These are phyloP conservation scores for Sesamia nonagrioides DNA, from an alignment of 1,140 invertebrate species.

Conservation along the genomic window DNA sequence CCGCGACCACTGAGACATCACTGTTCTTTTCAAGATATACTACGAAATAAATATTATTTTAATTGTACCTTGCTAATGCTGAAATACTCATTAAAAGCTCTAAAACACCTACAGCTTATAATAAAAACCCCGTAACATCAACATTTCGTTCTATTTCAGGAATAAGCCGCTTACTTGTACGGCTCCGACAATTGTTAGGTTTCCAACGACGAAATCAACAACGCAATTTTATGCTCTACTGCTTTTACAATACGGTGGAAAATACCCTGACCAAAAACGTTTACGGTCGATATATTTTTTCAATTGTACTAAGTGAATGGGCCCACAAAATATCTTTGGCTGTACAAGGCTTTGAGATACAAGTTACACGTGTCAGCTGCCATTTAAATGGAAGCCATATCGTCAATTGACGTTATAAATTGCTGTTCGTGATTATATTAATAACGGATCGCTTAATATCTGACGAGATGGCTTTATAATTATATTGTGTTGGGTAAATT, in stretches of 20 bases:
- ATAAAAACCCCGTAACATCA: constrained; percentile 20
- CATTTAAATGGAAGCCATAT: constrained; percentile 4
- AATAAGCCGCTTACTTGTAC: constrained; percentile 33
- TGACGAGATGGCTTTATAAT: constrained; percentile 1
- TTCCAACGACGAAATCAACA: neutral
- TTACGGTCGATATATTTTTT: neutral
- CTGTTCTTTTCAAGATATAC: too few species aligned
- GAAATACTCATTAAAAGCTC: neutral
- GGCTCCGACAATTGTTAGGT: neutral
- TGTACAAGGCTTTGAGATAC: neutral
- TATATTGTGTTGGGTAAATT: neutral
- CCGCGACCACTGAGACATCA: too few species aligned
- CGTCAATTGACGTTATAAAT: constrained; percentile 7
- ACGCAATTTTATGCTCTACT: neutral
- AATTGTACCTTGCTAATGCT: neutral
- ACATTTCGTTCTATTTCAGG: constrained; percentile 12
- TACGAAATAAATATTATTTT: neutral
- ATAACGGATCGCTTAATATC: neutral
- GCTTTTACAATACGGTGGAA: neutral
- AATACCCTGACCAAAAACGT: neutral
- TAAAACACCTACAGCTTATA: neutral
- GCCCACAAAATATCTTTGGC: neutral
- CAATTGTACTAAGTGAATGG: constrained; percentile 8
- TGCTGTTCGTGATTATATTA: neutral
- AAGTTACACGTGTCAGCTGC: constrained; percentile 22